These are phyloP conservation scores for Polyploca ridens DNA, from an alignment of 2,888 invertebrate genomes.

Conservation along the genomic window DNA sequence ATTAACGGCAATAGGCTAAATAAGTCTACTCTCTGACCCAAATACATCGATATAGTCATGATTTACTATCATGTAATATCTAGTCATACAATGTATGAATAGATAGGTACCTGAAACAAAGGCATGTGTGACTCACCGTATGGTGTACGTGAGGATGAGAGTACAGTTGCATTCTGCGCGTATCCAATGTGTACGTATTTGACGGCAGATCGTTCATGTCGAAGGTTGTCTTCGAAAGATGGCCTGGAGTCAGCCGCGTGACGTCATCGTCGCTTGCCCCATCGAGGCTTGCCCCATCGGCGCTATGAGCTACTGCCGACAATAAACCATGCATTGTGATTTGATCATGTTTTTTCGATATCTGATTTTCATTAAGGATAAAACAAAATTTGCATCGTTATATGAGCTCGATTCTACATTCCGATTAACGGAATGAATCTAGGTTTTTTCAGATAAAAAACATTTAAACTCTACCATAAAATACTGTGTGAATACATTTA, in stretches of 20 bases:
- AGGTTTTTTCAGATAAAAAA: too few species aligned
- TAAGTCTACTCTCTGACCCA: too few species aligned
- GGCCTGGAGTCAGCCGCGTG: constrained; percentile 61
- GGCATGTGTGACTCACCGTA: constrained; percentile 60
- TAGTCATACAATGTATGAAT: not conserved
- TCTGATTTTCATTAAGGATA: too few species aligned
- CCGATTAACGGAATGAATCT: too few species aligned
- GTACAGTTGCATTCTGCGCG: constrained; percentile 76
- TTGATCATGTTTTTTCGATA: not conserved
- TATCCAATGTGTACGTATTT: constrained; percentile 64
- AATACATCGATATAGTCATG: not conserved
- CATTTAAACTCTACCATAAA: too few species aligned
- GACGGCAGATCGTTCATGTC: constrained; percentile 77
- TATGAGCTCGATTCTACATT: too few species aligned
- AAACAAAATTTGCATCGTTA: too few species aligned
- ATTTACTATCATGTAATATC: not conserved
- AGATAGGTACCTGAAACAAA: constrained; percentile 38
- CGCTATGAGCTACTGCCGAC: constrained; percentile 66
- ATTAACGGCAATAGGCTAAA: too few species aligned
- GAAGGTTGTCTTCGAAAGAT: constrained; percentile 53
- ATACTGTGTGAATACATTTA: too few species aligned
- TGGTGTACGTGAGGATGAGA: constrained; percentile 70
- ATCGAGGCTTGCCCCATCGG: constrained; percentile 67
- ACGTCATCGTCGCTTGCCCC: constrained; percentile 62
- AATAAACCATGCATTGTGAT: constrained; percentile 22